Base-by-base conservation (phyloP, 2,113 vertebrate species). In the Cisticola juncidis region DNA sequence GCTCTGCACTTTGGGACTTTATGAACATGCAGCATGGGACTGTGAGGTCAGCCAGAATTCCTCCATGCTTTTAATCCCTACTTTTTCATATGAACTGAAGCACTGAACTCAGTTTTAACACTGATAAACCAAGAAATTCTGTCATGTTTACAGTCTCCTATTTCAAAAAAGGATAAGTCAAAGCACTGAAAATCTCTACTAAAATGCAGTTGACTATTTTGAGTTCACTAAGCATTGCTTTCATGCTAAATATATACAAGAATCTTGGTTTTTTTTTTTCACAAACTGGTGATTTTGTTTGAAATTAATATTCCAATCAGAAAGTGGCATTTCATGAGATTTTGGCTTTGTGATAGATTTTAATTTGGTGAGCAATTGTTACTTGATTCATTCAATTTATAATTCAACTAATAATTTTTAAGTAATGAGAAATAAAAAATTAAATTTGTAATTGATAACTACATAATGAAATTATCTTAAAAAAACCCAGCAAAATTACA, bases 341-440 rank as follows among this genome's bases (percentile, higher is more conserved):
- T 56, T 84, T 82, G 58, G 33, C 42, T 91, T 91, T 77, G 74
- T 65, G 50, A 69, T 36, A 78, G 73, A 47, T 80, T 94, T 70
- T 92, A 93, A 94, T 95, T 65, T 77, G 38, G 20, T 56, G 85
- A 62, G 42, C 62, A 88, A 88, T 56, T 88, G 45, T 69, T 83
- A 69, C 19, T 91, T 42, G 29, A 87, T 57, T 88, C 15, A 65
- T 85, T 73, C 70, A 38, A 29, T 77, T 91, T 57, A 70, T 45
- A 70, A 35, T 14, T 12, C 17, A 90, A 40, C n/a, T 54, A 58
- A 48, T 60, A 8, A 73, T 69, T 77, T 62, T 3, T 62, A 77
- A 94, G 42, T 25, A n/a, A 80, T 0, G 3, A 45, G 71, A 93
- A 72, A 6, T 62, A 80, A 69, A 86, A 73, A 70, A n/a, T 19